Percentiles rank a stretch among this genome's conserved stretches.
Evolutionary conservation across 2,888 invertebrate species (phyloP).

Genomic region (Drosophila histrio): DNA sequence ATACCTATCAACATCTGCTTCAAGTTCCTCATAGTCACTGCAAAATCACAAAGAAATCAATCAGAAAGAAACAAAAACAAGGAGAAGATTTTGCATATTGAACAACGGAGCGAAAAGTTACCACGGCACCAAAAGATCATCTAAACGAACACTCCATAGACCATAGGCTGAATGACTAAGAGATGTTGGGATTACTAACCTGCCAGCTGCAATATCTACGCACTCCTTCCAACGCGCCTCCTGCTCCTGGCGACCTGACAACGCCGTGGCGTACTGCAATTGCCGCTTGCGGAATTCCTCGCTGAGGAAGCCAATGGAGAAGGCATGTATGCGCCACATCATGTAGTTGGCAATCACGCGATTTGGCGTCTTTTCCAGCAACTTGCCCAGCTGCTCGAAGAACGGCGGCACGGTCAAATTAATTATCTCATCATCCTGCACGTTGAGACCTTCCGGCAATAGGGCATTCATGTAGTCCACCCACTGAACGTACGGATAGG

Average conservation of each 20-base stretch:
- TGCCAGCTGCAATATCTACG: conserved; percentile 91
- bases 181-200: conserved; percentile 84
- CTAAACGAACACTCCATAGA: conserved; percentile 2
- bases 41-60: conserved; percentile 75
- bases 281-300: conserved; percentile 91
- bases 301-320: conserved; percentile 91
- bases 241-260: conserved; percentile 93
- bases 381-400: conserved; percentile 88
- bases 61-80: conserved; percentile 43
- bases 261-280: conserved; percentile 91
- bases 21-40: conserved; percentile 74
- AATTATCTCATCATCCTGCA: conserved; percentile 89
- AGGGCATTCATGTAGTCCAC: conserved; percentile 92
- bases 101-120: not conserved
- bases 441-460: conserved; percentile 87
- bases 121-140: conserved; percentile 11
- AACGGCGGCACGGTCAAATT: conserved; percentile 94
- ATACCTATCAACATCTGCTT: conserved; percentile 74
- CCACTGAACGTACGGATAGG: conserved; percentile 87
- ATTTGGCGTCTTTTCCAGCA: conserved; percentile 86
- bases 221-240: conserved; percentile 97
- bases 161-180: not conserved
- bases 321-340: conserved; percentile 95
- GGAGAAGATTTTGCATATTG: conserved; percentile 15
- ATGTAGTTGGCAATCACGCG: conserved; percentile 94